Base-by-base conservation (phyloP, 2,888 invertebrate species). In the Resseliella maxima region DNA sequence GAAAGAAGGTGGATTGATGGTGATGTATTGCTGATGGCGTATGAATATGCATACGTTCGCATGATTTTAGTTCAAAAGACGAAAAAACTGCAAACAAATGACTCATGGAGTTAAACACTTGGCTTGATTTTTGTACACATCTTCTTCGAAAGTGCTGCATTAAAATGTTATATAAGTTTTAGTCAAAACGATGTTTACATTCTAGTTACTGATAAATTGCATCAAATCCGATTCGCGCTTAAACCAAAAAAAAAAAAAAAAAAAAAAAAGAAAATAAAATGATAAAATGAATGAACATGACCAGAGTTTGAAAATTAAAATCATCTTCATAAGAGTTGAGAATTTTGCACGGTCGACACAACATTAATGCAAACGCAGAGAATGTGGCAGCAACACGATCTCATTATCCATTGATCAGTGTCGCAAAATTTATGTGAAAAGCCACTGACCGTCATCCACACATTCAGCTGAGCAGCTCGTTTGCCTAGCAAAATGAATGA, bases 371-470 rank as follows among this genome's bases (percentile, higher is more conserved):
- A 31, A n/a, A n/a, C n/a, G n/a, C n/a, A n/a, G n/a, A n/a, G n/a
- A n/a, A 50, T 50, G 50, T 12, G 21, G 21, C 72, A 72, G 72
- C 35, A 35, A 72, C 72, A 72, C 72, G 72, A 72, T 72, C 72
- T 31, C 72, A 72, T 72, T 72, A 72, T 72, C 72, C 35, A n/a
- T n/a, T 72, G 72, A 72, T 72, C 72, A 72, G 72, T 72, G 72
- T 72, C 72, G n/a, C 72, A 72, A 72, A 72, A 72, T 72, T 72
- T 72, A 72, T 72, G 72, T 72, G 35, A 35, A 72, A 72, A 72
- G 18, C 72, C 72, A 72, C 72, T 72, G 72, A 31, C 72, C 72
- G 72, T 12, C 41, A 59, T 59, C 59, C 59, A 31, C 15, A 24
- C 24, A 31, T 8, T 15, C 31, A 15, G 12, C 72, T 24, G 24